Evolutionary conservation across 2,113 vertebrate genomes (phyloP).

Genomic region (Salvator merianae): DNA sequence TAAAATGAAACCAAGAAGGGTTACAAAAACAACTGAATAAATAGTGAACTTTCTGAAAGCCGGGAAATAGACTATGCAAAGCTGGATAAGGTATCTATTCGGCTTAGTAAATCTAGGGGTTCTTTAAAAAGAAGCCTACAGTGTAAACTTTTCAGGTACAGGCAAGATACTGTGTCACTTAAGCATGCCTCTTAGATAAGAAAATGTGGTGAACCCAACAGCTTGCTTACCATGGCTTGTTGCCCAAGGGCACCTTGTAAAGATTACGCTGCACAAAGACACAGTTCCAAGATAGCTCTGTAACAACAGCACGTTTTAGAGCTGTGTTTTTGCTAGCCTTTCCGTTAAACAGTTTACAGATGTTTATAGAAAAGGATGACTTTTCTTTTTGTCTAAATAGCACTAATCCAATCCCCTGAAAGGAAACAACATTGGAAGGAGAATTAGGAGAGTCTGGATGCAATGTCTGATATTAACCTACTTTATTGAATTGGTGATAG

Average conservation of each 20-base stretch:
- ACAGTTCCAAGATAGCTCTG: conserved; percentile 65
- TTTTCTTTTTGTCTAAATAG: conserved; percentile 28
- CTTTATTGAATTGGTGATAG: neutral
- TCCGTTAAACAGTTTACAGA: conserved; percentile 62
- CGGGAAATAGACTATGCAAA: conserved; percentile 19
- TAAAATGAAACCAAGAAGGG: conserved; percentile 27
- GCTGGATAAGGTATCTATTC: conserved; percentile 30
- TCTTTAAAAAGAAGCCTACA: conserved; percentile 27
- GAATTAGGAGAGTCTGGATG: neutral
- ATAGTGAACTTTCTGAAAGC: conserved; percentile 26
- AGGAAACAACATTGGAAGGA: neutral
- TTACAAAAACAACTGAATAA: conserved; percentile 15
- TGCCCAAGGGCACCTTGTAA: conserved; percentile 68
- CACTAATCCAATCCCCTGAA: conserved; percentile 17
- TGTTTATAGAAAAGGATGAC: conserved; percentile 37
- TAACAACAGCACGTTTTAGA: conserved; percentile 55
- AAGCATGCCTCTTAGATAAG: conserved; percentile 67
- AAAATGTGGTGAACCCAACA: conserved; percentile 52
- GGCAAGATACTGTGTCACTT: conserved; percentile 52
- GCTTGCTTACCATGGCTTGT: conserved; percentile 67
- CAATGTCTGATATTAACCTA: neutral
- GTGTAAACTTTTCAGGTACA: conserved; percentile 29
- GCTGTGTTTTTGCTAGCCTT: conserved; percentile 52
- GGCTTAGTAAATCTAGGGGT: conserved; percentile 13
- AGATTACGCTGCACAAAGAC: conserved; percentile 74